These are phyloP conservation scores for Lycodopsis pacificus DNA, from an alignment of 2,797 vertebrate species.

Conservation along the genomic window DNA sequence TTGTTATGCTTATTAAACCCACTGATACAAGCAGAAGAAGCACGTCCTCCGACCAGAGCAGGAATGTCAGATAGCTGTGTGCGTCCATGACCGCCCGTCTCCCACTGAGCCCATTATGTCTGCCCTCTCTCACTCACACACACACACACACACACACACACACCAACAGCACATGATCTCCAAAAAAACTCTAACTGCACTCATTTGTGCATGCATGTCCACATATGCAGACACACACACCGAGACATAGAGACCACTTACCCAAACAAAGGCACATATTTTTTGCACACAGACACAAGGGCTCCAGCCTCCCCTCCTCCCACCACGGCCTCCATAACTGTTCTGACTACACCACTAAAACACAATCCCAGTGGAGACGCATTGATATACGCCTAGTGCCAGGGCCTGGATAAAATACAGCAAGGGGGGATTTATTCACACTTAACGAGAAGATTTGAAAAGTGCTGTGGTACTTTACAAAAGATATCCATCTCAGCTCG, in stretches of 20 bases:
- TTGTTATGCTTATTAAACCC: conserved; percentile 34
- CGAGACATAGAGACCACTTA: conserved; percentile 40
- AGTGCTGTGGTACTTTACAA: conserved; percentile 8
- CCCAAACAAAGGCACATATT: conserved; percentile 66
- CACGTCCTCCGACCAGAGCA: conserved; percentile 40
- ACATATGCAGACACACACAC: conserved; percentile 29
- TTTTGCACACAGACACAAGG: conserved; percentile 63
- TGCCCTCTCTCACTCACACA: conserved; percentile 14
- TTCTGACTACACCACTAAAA: conserved; percentile 57
- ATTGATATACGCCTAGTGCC: conserved; percentile 44
- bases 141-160: conserved; percentile 6
- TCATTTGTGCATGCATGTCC: conserved; percentile 40
- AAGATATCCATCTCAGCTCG: conserved; percentile 5
- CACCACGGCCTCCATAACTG: conserved; percentile 43
- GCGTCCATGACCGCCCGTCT: conserved; percentile 43
- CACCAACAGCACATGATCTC: conserved; percentile 46
- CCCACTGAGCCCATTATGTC: conserved; percentile 60
- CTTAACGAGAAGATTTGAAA: conserved; percentile 24
- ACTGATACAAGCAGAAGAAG: conserved; percentile 13
- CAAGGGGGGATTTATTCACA: conserved; percentile 4
- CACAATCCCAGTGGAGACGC: conserved; percentile 51
- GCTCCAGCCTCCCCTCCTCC: conserved; percentile 62
- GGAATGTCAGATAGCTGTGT: conserved; percentile 78
- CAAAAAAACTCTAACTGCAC: conserved; percentile 8
- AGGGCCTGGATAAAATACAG: conserved; percentile 26